A percentile compares a stretch with the other conserved stretches of the same genome.
These are phyloP conservation scores for Trinorchestia longiramus DNA, from an alignment of 1,140 invertebrate genomes.

Conservation along the genomic window DNA sequence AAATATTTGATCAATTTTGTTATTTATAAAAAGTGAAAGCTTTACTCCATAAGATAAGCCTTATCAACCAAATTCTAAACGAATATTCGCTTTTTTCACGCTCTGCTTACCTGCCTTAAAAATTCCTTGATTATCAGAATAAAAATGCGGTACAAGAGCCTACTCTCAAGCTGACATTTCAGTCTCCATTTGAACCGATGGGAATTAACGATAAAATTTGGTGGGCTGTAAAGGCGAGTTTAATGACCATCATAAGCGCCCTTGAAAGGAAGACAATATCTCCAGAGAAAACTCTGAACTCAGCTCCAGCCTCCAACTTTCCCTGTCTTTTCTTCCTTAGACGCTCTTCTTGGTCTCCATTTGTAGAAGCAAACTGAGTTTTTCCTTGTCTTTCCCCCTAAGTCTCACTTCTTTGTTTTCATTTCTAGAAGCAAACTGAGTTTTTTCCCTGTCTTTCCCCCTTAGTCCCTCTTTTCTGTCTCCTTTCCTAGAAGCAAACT, in stretches of 20 bases:
- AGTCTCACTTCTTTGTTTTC: too few species aligned
- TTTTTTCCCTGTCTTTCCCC: not conserved
- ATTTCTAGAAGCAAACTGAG: too few species aligned
- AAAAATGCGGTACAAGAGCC: not conserved
- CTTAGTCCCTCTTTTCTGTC: not conserved
- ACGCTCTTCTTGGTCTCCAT: not conserved
- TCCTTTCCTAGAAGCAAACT: not conserved
- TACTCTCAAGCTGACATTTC: not conserved
- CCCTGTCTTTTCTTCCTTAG: not conserved
- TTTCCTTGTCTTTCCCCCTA: too few species aligned
- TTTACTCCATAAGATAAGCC: too few species aligned
- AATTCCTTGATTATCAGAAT: not conserved
- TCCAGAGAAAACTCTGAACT: not conserved
- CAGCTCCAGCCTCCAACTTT: not conserved
- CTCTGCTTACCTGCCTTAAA: not conserved
- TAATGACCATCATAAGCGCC: not conserved
- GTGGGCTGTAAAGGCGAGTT: not conserved
- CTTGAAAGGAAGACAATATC: conserved; percentile 8
- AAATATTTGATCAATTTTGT: too few species aligned
- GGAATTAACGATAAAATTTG: conserved; percentile 9
- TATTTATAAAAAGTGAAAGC: too few species aligned
- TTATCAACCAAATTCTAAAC: too few species aligned
- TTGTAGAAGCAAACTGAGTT: not conserved
- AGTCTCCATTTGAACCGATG: not conserved
- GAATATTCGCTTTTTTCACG: too few species aligned